These are phyloP conservation scores for Dromius quadrimaculatus DNA, from an alignment of 2,888 invertebrate genomes.

Conservation along the genomic window DNA sequence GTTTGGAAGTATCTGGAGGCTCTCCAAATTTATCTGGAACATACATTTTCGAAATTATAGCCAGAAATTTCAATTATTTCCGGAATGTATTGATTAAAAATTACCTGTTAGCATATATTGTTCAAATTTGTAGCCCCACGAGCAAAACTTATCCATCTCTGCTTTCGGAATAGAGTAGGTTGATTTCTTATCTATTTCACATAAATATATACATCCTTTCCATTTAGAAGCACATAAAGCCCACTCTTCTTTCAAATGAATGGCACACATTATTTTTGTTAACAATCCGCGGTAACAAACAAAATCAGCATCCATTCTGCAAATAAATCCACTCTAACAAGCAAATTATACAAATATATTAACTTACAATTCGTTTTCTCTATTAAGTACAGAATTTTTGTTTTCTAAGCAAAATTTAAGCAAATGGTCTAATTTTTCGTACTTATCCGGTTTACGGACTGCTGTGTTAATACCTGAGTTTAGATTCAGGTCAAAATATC, in stretches of 20 bases:
- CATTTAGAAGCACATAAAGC: conserved; percentile 40
- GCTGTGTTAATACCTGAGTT: conserved; percentile 29
- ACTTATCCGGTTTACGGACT: conserved; percentile 32
- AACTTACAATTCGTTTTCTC: conserved; percentile 13
- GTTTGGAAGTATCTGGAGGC: conserved; percentile 29
- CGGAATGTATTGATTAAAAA: background rate
- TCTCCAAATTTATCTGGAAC: conserved; percentile 23
- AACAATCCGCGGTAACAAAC: conserved; percentile 44
- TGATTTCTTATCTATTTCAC: conserved; percentile 2
- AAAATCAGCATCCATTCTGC: conserved; percentile 38
- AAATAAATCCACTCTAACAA: background rate
- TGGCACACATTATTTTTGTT: conserved; percentile 39
- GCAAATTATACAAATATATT: background rate
- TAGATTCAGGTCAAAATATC: conserved; percentile 22
- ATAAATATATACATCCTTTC: conserved; percentile 42
- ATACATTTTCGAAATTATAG: background rate
- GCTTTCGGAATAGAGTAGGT: conserved; percentile 11
- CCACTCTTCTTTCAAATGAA: conserved; percentile 40
- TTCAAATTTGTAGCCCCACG: conserved; percentile 49
- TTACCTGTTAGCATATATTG: conserved; percentile 48
- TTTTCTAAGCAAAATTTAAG: conserved; percentile 17
- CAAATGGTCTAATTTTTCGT: conserved; percentile 40
- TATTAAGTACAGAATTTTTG: background rate
- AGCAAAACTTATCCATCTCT: conserved; percentile 40
- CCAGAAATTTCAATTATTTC: background rate